Conservation (phyloP, 2,888 invertebrate species). For the Sesia bembeciformis region DNA sequence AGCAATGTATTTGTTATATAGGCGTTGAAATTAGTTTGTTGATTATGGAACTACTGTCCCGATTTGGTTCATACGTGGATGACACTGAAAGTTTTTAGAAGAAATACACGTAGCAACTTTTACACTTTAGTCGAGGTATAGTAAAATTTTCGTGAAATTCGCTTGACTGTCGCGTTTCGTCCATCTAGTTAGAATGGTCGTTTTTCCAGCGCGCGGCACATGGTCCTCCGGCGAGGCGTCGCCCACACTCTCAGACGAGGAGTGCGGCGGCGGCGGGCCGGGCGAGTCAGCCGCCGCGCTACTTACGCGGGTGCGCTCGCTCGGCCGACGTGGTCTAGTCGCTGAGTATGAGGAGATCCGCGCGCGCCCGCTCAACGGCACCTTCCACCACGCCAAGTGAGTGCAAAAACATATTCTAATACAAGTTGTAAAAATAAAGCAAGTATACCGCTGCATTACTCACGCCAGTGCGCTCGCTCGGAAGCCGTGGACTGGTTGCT, state of each 20-base stretch:
- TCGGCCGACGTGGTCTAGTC: constrained; percentile 86
- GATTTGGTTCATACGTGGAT: no score
- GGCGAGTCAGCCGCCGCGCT: constrained; percentile 83
- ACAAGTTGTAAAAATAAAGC: no score
- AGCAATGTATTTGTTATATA: no score
- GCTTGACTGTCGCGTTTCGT: no score
- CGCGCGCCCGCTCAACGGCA: constrained; percentile 86
- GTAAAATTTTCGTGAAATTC: no score
- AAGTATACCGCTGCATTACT: constrained; percentile 74
- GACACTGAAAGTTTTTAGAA: no score
- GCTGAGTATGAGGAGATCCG: constrained; percentile 93
- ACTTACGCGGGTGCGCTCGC: constrained; percentile 82
- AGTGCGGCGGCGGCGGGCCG: constrained; percentile 82
- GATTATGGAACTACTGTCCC: no score
- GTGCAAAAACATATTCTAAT: background rate
- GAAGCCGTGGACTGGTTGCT: constrained; percentile 85
- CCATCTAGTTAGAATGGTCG: no score
- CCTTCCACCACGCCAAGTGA: constrained; percentile 90
- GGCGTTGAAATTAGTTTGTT: no score
- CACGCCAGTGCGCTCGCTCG: constrained; percentile 82
- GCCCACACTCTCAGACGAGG: constrained; percentile 90
- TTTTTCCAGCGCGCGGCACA: constrained; percentile 46
- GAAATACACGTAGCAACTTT: no score
- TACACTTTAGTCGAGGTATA: no score
- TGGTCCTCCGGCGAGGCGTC: constrained; percentile 75